Conservation (phyloP, 1,140 invertebrate species). For the Drusus annulatus region DNA sequence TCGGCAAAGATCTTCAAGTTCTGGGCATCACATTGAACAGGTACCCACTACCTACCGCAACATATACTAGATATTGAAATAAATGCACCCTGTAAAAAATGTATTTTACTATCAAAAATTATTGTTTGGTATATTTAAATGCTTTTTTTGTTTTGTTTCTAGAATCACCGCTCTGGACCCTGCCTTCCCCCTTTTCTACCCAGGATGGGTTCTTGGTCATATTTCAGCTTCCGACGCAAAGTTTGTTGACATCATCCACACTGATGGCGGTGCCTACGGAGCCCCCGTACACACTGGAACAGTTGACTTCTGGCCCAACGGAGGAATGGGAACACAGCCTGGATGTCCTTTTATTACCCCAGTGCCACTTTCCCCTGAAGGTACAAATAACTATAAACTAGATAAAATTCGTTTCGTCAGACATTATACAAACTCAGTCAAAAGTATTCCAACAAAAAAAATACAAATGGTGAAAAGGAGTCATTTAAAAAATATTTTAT, state of each 20-base stretch:
- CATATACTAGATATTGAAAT: background rate
- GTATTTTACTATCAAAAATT: background rate
- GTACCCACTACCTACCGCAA: slow-evolving; percentile 56
- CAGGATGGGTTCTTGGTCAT: slow-evolving; percentile 49
- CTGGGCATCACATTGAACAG: slow-evolving; percentile 61
- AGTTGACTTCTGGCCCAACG: slow-evolving; percentile 78
- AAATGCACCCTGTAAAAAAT: background rate
- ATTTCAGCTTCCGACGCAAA: slow-evolving; percentile 64
- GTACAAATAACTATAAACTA: background rate
- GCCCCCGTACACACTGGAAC: slow-evolving; percentile 71
- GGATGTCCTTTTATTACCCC: slow-evolving; percentile 69
- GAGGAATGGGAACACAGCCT: slow-evolving; percentile 74
- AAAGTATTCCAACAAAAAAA: too few relatives aligned
- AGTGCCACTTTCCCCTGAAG: background rate
- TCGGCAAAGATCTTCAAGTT: slow-evolving; percentile 69
- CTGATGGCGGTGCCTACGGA: slow-evolving; percentile 68
- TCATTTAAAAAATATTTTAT: slow-evolving; percentile 11
- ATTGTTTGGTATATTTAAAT: background rate
- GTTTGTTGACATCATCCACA: slow-evolving; percentile 74
- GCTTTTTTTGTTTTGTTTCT: slow-evolving; percentile 39
- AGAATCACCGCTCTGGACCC: slow-evolving; percentile 72
- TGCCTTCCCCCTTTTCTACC: slow-evolving; percentile 63
- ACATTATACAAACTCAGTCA: background rate
- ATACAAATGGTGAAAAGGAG: too few relatives aligned
- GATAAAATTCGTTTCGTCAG: background rate